Evolutionary conservation across 2,888 invertebrate species (phyloP).

Genomic region (Caenorhabditis afra): DNA sequence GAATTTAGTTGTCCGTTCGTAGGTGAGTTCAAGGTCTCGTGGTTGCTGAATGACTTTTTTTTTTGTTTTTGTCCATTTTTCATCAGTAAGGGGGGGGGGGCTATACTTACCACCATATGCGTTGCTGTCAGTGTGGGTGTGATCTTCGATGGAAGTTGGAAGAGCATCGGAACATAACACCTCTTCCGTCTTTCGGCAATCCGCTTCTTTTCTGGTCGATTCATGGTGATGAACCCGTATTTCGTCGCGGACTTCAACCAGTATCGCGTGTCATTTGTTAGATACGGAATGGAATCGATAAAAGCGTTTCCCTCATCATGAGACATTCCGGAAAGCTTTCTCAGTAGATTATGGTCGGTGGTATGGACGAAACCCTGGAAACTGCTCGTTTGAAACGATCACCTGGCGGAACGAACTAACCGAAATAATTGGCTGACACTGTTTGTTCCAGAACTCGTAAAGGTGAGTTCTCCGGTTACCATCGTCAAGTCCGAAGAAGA

Average conservation of each 20-base stretch:
- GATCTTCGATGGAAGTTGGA: constrained; percentile 18
- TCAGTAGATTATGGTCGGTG: background rate
- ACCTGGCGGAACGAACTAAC: background rate
- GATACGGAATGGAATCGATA: background rate
- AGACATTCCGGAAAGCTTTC: background rate
- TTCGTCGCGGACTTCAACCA: constrained; percentile 16
- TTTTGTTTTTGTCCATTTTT: background rate
- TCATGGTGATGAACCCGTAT: constrained; percentile 3
- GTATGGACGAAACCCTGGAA: constrained; percentile 33
- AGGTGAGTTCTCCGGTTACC: constrained; percentile 14
- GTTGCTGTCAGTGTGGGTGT: background rate
- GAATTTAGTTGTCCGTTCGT: constrained; percentile 18
- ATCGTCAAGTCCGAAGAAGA: constrained; percentile 37
- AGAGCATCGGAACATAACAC: constrained; percentile 18
- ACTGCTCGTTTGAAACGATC: background rate
- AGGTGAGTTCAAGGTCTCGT: background rate
- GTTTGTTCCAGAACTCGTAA: constrained; percentile 18
- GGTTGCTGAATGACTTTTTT: constrained; percentile 7
- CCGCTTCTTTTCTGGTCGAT: background rate
- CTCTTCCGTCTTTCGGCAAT: background rate
- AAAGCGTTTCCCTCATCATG: background rate
- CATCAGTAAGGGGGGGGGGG: background rate
- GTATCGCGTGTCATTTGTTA: background rate
- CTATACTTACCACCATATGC: constrained; percentile 7
- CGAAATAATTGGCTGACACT: constrained; percentile 27